Base-by-base conservation (phyloP, 2,888 invertebrate species). In the Limnephilus marmoratus region DNA sequence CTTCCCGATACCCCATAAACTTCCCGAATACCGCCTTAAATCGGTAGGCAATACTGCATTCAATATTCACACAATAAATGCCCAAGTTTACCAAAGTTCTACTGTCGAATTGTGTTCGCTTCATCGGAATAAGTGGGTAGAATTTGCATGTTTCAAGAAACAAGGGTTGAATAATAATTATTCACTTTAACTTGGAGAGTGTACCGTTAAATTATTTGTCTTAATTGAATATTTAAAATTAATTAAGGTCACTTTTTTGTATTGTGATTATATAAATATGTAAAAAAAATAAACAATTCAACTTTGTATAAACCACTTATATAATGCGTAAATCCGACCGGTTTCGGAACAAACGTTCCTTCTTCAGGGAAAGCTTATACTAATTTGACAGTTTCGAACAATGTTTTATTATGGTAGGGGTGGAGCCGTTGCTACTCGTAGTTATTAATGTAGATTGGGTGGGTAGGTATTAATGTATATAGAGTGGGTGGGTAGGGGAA, bases 31-130 rank as follows among this genome's bases (percentile, higher is more conserved):
- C 34, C 15, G 12, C 31, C 31, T 82, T 24, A 11, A 24, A 41
- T 24, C 83, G 41, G 83, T 68, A 37, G 24, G 37, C 83, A 34
- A 37, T 24, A 18, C 83, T 83, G 83, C 83, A 83, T 83, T 83
- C 83, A 83, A 83, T 83, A 83, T 83, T 83, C 37, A 83, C 37
- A 18, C 24, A 83, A 68, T 68, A 68, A 83, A 37, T 83, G 83
- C 24, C 37, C 7, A 83, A 83, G 83, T 83, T 83, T 83, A 34
- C 83, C 41, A 2, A 83, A 83, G 83, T 83, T 83, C 31, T 15
- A 34, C 34, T 34, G 41, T 24, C 24, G 83, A 83, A 83, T 83
- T 83, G 37, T 18, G 41, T 83, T 68, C 24, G 24, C 68, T n/a
- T 68, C 24, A 68, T 68, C 24, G 7, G 68, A 68, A 68, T 68